phyloP scores from a whole-genome alignment of 2,888 invertebrate species.

The Philopedon plagiatum region DNA sequence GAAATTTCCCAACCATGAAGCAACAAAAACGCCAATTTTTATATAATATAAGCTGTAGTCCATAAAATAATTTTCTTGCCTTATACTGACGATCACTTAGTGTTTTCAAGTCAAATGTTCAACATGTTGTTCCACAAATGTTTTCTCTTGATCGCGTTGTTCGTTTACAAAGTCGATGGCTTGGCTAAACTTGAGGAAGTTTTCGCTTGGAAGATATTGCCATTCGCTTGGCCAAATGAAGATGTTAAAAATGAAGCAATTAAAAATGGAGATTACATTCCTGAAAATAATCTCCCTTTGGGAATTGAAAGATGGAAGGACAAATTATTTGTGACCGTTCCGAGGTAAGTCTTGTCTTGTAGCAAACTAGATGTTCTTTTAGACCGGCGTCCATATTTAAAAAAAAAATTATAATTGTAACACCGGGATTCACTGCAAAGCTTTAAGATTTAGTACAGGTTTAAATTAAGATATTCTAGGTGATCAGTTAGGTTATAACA shows the following conservation, averaged over 20 bases:
- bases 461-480: no score
- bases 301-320: constrained; percentile 81
- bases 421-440: no score
- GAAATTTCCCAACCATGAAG: no score
- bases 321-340: constrained; percentile 80
- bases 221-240: constrained; percentile 77
- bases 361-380: no score
- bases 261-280: constrained; percentile 75
- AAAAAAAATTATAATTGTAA: no score
- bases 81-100: no score
- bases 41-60: no score
- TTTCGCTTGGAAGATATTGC: constrained; percentile 80
- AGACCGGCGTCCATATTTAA: no score
- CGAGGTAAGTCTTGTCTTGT: constrained; percentile 74
- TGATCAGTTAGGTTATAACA: no score
- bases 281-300: constrained; percentile 78
- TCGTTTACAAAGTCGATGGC: constrained; percentile 62
- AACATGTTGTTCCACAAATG: constrained; percentile 30
- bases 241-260: constrained; percentile 75
- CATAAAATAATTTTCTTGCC: no score
- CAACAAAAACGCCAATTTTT: no score
- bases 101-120: constrained; percentile 1
- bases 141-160: constrained; percentile 27
- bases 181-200: constrained; percentile 44
- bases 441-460: no score